These are phyloP conservation scores for Drosophila pseudoananassae DNA, from an alignment of 1,140 invertebrate species.

Conservation along the genomic window DNA sequence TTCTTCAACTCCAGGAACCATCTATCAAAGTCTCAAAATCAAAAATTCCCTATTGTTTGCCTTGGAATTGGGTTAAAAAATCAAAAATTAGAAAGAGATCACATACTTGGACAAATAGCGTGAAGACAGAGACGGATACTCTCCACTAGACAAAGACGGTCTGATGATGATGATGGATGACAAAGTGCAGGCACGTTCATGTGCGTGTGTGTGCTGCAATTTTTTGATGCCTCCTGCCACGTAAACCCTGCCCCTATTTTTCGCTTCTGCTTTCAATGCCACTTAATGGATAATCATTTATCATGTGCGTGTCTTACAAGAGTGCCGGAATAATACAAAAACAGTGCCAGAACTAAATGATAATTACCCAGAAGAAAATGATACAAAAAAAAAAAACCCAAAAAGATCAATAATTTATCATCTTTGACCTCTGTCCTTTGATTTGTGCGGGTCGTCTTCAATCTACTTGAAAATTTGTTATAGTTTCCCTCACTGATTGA, in stretches of 20 bases:
- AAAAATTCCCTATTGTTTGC: slow-evolving; percentile 5
- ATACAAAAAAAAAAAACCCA: slow-evolving; percentile 14
- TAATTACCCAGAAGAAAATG: slow-evolving; percentile 61
- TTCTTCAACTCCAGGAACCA: slow-evolving; percentile 1
- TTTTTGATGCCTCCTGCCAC: slow-evolving; percentile 20
- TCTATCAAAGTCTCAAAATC: slow-evolving; percentile 46
- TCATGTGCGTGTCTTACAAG: slow-evolving; percentile 67
- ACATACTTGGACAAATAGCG: slow-evolving; percentile 41
- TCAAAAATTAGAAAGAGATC: slow-evolving; percentile 17
- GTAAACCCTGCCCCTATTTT: neutral
- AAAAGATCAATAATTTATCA: slow-evolving; percentile 42
- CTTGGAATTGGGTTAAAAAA: neutral
- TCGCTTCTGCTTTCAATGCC: slow-evolving; percentile 51
- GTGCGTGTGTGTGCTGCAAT: slow-evolving; percentile 31
- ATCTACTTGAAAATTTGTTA: slow-evolving; percentile 44
- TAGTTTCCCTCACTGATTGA: slow-evolving; percentile 36
- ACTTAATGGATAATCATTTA: slow-evolving; percentile 83
- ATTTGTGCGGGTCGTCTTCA: slow-evolving; percentile 25
- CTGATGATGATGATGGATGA: slow-evolving; percentile 63
- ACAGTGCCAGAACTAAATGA: slow-evolving; percentile 81
- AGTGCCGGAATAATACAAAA: slow-evolving; percentile 58
- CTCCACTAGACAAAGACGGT: no score
- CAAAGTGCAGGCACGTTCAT: slow-evolving; percentile 66
- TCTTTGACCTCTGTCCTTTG: slow-evolving; percentile 36
- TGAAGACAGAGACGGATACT: neutral